Conservation (phyloP, 2,888 invertebrate genomes). For the Rotaria socialis region DNA sequence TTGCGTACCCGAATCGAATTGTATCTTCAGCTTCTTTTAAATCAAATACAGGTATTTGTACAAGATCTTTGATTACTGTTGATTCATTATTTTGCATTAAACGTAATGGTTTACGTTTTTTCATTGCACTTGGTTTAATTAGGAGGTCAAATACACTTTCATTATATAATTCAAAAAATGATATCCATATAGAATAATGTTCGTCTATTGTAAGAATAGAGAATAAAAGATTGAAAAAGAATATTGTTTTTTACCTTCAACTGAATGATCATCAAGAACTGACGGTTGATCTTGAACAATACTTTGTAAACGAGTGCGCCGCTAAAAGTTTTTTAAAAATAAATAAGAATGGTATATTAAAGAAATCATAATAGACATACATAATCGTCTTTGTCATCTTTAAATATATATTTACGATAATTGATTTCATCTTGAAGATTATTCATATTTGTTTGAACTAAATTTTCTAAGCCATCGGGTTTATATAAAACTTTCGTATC, state of each 20-base stretch:
- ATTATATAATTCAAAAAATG: conserved; percentile 84
- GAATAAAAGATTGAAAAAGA: too few species aligned
- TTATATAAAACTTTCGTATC: conserved; percentile 4
- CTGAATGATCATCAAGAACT: conserved; percentile 20
- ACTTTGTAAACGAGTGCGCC: not conserved
- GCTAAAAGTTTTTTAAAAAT: not conserved
- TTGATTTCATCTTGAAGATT: conserved; percentile 12
- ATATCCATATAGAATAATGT: conserved; percentile 69
- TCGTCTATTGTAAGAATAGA: not conserved
- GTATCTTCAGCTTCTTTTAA: conserved; percentile 43
- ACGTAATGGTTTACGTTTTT: conserved; percentile 38
- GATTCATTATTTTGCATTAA: conserved; percentile 38
- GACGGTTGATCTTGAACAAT: conserved; percentile 28
- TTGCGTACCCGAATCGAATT: conserved; percentile 37
- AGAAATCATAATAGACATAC: not conserved
- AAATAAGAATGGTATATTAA: not conserved
- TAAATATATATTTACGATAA: conserved; percentile 28
- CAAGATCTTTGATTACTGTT: conserved; percentile 37
- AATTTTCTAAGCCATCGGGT: conserved; percentile 23
- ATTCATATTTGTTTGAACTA: not conserved
- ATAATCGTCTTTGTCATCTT: conserved; percentile 10
- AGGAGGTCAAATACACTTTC: conserved; percentile 80
- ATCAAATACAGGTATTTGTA: conserved; percentile 40
- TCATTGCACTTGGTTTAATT: conserved; percentile 53
- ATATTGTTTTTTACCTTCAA: not conserved